Evolutionary conservation across 2,797 vertebrate genomes (phyloP), one percentile per base, ranked within the genome.

Genomic region (Myripristis murdjan): DNA sequence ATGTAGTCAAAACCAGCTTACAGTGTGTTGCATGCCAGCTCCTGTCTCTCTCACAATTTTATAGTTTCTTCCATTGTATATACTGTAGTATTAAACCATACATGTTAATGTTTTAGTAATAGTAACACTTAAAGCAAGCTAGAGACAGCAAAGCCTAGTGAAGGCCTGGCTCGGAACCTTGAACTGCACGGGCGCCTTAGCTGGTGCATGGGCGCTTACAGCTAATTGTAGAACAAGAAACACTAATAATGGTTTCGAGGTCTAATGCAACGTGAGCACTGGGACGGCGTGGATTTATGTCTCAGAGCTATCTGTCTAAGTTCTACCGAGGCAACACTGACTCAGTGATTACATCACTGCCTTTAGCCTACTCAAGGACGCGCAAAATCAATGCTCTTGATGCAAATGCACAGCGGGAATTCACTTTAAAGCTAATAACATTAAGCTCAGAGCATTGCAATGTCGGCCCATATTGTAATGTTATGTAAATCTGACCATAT

Each of bases 401-500:
- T 88, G 89, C 75, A 75, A 89, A 89, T 86, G 78, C 90, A 70
- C 75, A 75, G 83, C 67, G 85, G 91, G 87, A 80, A 89, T 91
- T 92, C 77, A 90, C 91, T 91, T 92, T 87, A 90, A 91, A 94
- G 91, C 90, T 91, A 92, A 91, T 90, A 91, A 91, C 86, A 88
- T 87, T 87, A 89, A 85, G 87, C 91, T 92, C 60, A 31, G 74
- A 91, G 90, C 82, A 16, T 83, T 79, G 90, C 70, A n/a, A 77
- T 75, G 70, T 75, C 81, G 74, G 83, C 89, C 89, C 84, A 88
- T 85, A 91, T 92, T 88, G 90, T 91, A 92, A 93, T 90, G 91
- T 92, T 93, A 94, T 93, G 93, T 89, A 94, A 94, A 95, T 93
- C 87, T 90, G 91, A 93, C 82, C 89, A 76, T 83, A 92, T 87